Base-by-base conservation (phyloP, 2,797 vertebrate genomes). In the Labroides dimidiatus region DNA sequence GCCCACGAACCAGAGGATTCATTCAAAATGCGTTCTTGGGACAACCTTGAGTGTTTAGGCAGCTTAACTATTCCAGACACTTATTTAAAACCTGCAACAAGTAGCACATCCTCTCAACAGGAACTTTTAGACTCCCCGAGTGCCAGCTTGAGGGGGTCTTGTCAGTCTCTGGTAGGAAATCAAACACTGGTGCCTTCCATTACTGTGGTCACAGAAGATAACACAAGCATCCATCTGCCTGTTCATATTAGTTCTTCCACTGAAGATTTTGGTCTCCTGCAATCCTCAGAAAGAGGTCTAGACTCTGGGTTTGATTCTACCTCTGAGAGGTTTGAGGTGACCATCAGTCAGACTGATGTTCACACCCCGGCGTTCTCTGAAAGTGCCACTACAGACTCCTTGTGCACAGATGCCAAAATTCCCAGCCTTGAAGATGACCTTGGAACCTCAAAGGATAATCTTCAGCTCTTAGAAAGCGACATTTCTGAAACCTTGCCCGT, bases 341-440 rank as follows among this genome's bases (percentile, higher is more conserved):
- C 74, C 55, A 27, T 82, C 58, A 81, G 78, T 88, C 74, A 91
- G 39, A 27, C 16, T 51, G 76, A 88, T 72, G 86, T 58, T 85
- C 86, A 84, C 65, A 87, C 80, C 42, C 60, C 61, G 39, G 68
- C 62, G 2, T 82, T 84, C 44, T 79, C 85, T 81, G 72, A 87
- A 84, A 75, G 87, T 86, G 84, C 87, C 84, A 86, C 80, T 42
- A 73, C 45, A 78, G 92, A 93, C 74, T 87, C 86, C 36, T 81
- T 91, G 19, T 92, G 92, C 63, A 87, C 64, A 47, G 89, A 93
- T 93, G 92, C 94, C 94, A 94, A 94, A 92, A 92, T 89, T 66
- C 84, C 87, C 17, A 91, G 88, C 55, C 36, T 85, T 82, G 92
- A 89, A 49, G 80, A 78, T 43, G 71, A 83, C 71, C 51, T 72